Percentiles rank a stretch among this genome's conserved stretches.
These are phyloP conservation scores for Didymodactylos carnosus DNA, from an alignment of 2,888 invertebrate species.

Conservation along the genomic window DNA sequence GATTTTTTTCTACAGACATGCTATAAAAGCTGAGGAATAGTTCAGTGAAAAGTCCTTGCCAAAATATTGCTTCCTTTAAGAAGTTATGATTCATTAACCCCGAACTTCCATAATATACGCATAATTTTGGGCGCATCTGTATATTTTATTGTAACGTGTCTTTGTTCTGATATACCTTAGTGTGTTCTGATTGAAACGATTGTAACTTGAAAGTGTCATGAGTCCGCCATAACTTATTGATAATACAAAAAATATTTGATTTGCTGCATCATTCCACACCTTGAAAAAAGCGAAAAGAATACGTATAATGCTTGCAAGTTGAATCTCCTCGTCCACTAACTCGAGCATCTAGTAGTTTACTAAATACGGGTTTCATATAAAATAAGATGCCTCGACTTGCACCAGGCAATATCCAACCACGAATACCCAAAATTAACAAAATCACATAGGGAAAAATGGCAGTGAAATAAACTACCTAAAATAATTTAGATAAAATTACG, in stretches of 20 bases:
- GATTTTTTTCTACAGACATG: too few relatives aligned
- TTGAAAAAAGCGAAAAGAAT: too few relatives aligned
- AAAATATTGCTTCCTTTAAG: too few relatives aligned
- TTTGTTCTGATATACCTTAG: slow-evolving; percentile 26
- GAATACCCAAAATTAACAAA: slow-evolving; percentile 9
- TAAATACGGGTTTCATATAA: slow-evolving; percentile 11
- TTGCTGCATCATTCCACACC: slow-evolving; percentile 32
- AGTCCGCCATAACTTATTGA: slow-evolving; percentile 32
- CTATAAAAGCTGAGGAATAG: too few relatives aligned
- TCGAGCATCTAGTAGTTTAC: not conserved
- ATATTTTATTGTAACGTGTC: too few relatives aligned
- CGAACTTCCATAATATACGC: too few relatives aligned
- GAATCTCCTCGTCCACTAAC: too few relatives aligned
- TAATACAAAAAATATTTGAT: slow-evolving; percentile 32
- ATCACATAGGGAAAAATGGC: slow-evolving; percentile 12
- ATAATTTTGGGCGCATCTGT: too few relatives aligned
- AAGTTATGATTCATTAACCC: too few relatives aligned
- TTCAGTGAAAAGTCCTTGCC: too few relatives aligned
- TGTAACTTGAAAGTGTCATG: slow-evolving; percentile 31
- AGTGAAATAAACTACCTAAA: slow-evolving; percentile 13
- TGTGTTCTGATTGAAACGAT: slow-evolving; percentile 30
- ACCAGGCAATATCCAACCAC: slow-evolving; percentile 8
- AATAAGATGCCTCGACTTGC: slow-evolving; percentile 6
- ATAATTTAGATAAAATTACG: too few relatives aligned
- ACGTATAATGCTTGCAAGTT: too few relatives aligned